These are phyloP conservation scores for Motacilla tschutschensis DNA, from an alignment of 2,113 vertebrate species.

Conservation along the genomic window DNA sequence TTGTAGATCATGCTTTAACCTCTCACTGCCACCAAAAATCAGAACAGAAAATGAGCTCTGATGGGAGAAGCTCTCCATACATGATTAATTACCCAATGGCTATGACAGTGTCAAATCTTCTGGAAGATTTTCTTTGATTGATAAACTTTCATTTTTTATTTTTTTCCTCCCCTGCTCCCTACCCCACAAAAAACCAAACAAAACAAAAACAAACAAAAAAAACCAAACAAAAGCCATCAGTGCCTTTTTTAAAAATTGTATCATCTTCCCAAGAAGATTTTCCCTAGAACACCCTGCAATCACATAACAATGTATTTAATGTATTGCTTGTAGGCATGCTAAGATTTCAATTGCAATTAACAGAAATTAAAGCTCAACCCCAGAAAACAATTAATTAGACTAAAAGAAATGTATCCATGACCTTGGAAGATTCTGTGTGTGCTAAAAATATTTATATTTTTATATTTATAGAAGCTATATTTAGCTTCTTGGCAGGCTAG, in stretches of 20 bases:
- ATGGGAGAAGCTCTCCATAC: neutral
- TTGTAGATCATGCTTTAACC: neutral
- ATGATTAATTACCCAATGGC: neutral
- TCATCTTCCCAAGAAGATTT: neutral
- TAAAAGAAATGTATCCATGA: neutral
- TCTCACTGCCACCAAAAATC: neutral
- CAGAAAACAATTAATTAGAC: neutral
- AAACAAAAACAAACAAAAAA: neutral
- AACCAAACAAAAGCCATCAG: neutral
- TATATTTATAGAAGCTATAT: neutral
- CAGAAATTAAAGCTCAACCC: neutral
- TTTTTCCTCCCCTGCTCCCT: rapidly evolving
- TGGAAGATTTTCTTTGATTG: neutral
- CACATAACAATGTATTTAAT: neutral
- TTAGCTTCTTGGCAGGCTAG: neutral
- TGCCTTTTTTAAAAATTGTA: neutral
- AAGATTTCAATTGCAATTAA: neutral
- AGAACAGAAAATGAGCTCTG: neutral
- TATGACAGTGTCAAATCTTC: neutral
- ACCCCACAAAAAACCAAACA: no score
- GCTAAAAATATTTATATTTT: neutral
- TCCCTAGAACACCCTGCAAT: neutral
- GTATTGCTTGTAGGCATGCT: neutral
- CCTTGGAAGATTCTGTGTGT: neutral
- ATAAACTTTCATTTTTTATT: neutral